These are phyloP conservation scores for Epinotia demarniana DNA, from an alignment of 2,888 invertebrate species.

Conservation along the genomic window DNA sequence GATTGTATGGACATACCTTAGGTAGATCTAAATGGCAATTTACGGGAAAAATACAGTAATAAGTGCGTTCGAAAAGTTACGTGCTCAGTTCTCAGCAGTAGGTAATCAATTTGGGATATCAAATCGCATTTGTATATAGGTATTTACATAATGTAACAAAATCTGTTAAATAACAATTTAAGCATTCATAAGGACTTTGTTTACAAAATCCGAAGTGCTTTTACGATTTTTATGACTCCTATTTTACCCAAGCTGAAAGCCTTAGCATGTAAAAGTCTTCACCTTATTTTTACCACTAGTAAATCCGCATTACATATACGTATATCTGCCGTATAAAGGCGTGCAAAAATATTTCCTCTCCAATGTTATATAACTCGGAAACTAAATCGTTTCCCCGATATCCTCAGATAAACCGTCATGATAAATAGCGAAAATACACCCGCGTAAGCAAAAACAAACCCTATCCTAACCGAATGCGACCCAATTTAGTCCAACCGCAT, in stretches of 20 bases:
- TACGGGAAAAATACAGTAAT: too few species aligned
- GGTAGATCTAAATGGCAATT: too few species aligned
- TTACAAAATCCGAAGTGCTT: not conserved
- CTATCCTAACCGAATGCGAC: not conserved
- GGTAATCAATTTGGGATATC: too few species aligned
- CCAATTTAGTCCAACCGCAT: not conserved
- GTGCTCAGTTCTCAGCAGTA: too few species aligned
- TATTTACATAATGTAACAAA: not conserved
- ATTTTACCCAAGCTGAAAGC: not conserved
- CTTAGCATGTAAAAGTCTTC: conserved; percentile 1
- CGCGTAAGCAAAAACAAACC: not conserved
- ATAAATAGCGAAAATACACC: conserved; percentile 38
- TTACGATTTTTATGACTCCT: conserved; percentile 11
- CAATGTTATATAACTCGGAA: conserved; percentile 36
- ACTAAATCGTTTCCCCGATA: conserved; percentile 44
- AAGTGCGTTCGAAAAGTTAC: too few species aligned
- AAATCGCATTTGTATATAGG: too few species aligned
- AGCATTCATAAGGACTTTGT: not conserved
- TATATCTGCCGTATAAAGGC: not conserved
- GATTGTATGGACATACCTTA: too few species aligned
- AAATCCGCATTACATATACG: conserved; percentile 9
- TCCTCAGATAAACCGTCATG: conserved; percentile 36
- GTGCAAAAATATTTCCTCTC: conserved; percentile 28
- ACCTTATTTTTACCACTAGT: not conserved
- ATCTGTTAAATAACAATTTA: not conserved